Conservation (phyloP, 2,797 vertebrate species). For the Chiroxiphia lanceolata region DNA sequence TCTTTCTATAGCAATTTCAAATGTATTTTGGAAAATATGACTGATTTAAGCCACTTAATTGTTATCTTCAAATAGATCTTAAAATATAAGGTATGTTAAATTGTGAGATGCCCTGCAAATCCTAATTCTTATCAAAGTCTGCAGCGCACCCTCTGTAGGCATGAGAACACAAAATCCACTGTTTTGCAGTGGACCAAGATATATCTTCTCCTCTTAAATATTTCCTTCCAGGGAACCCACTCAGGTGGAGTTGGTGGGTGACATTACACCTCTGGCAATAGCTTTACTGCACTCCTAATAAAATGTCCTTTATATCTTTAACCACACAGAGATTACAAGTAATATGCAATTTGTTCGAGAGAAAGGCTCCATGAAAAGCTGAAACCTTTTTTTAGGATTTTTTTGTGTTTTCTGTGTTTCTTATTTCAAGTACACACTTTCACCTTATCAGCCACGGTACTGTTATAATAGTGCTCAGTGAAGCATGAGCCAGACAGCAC, state of each 20-base stretch:
- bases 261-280: not conserved
- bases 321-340: not conserved
- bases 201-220: not conserved
- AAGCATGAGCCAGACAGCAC: not conserved
- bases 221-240: not conserved
- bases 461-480: not conserved
- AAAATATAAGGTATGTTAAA: not conserved
- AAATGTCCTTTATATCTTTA: not conserved
- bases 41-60: not conserved
- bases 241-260: not conserved
- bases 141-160: not conserved
- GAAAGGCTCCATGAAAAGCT: not conserved
- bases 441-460: not conserved
- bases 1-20: not conserved
- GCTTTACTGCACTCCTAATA: not conserved
- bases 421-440: not conserved
- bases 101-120: not conserved
- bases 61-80: not conserved
- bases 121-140: not conserved
- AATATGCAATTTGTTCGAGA: not conserved
- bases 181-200: not conserved
- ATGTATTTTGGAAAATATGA: not conserved
- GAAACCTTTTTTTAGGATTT: not conserved
- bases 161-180: not conserved
- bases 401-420: not conserved